Percentiles rank a stretch among this genome's conserved stretches.
Conservation (phyloP, 2,888 invertebrate species). For the Agrochola lota region DNA sequence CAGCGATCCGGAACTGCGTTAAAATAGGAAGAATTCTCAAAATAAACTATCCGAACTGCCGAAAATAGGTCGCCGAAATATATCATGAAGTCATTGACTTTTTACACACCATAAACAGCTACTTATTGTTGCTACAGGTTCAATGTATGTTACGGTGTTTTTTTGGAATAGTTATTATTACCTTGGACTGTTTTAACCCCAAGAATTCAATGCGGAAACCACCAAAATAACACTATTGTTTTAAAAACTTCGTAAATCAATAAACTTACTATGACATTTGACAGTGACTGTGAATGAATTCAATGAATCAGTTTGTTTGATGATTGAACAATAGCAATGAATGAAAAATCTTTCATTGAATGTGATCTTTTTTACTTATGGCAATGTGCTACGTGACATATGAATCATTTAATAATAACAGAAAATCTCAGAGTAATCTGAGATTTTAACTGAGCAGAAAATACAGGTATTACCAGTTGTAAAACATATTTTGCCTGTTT, state of each 20-base stretch:
- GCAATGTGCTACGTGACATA: slow-evolving; percentile 11
- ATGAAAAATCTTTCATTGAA: slow-evolving; percentile 32
- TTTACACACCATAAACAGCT: slow-evolving; percentile 18
- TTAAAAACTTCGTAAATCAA: slow-evolving; percentile 51
- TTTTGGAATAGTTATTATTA: slow-evolving; percentile 25
- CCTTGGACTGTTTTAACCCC: slow-evolving; percentile 33
- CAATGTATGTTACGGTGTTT: slow-evolving; percentile 8
- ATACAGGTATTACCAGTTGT: no score
- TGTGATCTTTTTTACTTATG: neutral
- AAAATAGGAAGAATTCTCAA: slow-evolving; percentile 77
- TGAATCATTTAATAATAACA: no score
- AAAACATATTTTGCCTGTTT: no score
- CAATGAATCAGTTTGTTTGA: slow-evolving; percentile 32
- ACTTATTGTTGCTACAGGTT: neutral
- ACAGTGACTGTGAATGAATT: slow-evolving; percentile 13
- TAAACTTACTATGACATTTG: slow-evolving; percentile 48
- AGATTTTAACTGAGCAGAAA: no score
- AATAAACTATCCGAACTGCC: slow-evolving; percentile 78
- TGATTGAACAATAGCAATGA: slow-evolving; percentile 19
- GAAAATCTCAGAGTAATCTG: no score
- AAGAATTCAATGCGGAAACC: slow-evolving; percentile 8
- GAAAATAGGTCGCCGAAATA: slow-evolving; percentile 81
- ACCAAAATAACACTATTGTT: slow-evolving; percentile 21
- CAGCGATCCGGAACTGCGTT: slow-evolving; percentile 59
- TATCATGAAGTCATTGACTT: slow-evolving; percentile 72